Percentiles rank a stretch among this genome's conserved stretches.
phyloP scores from a whole-genome alignment of 2,888 invertebrate genomes.

The Apotomis turbidana region DNA sequence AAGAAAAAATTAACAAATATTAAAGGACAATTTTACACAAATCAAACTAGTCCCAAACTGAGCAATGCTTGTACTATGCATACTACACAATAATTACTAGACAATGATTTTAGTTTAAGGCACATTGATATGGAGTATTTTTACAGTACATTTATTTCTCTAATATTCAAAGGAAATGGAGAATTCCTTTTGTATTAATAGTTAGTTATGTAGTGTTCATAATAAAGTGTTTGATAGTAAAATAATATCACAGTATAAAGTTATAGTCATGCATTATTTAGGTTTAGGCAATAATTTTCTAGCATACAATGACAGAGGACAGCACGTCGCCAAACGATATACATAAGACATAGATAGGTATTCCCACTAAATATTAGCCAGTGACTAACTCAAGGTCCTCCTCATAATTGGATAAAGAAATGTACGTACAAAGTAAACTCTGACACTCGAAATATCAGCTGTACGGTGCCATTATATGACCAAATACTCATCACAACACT shows the following conservation, averaged over 20 bases:
- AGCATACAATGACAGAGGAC: not conserved
- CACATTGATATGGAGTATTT: no score
- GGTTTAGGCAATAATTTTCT: constrained; percentile 9
- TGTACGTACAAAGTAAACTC: constrained; percentile 26
- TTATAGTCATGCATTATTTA: not conserved
- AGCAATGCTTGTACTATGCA: no score
- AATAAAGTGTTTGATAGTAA: not conserved
- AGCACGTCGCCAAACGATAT: constrained; percentile 14
- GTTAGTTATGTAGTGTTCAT: not conserved
- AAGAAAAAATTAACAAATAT: no score
- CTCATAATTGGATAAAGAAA: constrained; percentile 30
- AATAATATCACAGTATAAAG: not conserved
- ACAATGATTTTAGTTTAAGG: no score
- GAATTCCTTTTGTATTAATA: not conserved
- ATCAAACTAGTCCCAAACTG: no score
- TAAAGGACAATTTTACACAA: no score
- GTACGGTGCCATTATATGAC: not conserved
- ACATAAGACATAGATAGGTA: constrained; percentile 9
- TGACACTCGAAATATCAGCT: constrained; percentile 20
- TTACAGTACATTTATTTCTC: no score
- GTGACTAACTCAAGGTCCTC: constrained; percentile 15
- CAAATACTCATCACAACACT: constrained; percentile 10
- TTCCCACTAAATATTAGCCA: constrained; percentile 23
- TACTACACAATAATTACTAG: no score
- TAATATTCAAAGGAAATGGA: no score